Conservation (phyloP, 2,113 vertebrate genomes). For the Zootoca vivipara region DNA sequence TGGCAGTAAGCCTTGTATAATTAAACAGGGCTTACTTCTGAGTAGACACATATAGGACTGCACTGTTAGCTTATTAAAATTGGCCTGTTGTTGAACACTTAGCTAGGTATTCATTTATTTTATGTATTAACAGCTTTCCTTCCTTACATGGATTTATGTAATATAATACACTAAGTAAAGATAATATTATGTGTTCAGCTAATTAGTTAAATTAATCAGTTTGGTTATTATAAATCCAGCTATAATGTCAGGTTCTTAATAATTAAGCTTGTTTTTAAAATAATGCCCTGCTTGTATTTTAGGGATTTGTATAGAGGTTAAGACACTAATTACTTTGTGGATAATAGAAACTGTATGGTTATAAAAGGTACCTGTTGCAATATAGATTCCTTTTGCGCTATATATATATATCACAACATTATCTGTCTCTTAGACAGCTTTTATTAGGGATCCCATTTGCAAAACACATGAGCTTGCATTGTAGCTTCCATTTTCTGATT, state of each 20-base stretch:
- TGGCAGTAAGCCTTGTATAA: too few species aligned
- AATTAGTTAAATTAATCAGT: slow-evolving; percentile 20
- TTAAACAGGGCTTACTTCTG: neutral
- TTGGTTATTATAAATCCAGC: slow-evolving; percentile 2
- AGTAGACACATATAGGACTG: neutral
- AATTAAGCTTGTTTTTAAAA: neutral
- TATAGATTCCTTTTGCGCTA: neutral
- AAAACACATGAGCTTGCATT: neutral
- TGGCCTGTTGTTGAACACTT: neutral
- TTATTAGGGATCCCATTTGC: neutral
- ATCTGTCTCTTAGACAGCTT: neutral
- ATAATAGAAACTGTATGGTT: neutral
- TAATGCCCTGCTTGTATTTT: neutral
- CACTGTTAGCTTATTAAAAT: slow-evolving; percentile 5
- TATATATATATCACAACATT: neutral
- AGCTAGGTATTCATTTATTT: slow-evolving; percentile 15
- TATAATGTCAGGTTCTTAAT: slow-evolving; percentile 6
- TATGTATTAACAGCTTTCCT: neutral
- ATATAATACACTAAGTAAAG: neutral
- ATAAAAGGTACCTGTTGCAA: neutral
- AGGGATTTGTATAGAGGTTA: neutral
- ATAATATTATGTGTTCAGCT: neutral
- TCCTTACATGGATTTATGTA: neutral
- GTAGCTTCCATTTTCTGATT: neutral
- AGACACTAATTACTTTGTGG: neutral